Evolutionary conservation across 2,113 vertebrate species (phyloP), one percentile per base, ranked within the genome.

Genomic region (Numida meleagris): DNA sequence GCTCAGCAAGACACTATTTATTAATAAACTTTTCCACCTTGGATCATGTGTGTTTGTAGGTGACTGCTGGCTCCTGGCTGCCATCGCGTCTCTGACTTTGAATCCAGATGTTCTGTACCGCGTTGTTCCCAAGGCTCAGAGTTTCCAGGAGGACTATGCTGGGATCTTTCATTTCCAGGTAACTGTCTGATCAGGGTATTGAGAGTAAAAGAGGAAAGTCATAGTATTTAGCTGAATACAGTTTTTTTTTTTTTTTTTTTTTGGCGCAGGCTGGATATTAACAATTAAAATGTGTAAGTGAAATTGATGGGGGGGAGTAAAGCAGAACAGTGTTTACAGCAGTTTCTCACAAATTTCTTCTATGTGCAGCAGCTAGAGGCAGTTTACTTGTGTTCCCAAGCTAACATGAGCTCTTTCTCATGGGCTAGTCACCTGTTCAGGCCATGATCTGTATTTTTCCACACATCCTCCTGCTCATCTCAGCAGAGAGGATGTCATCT

Each of bases 161-260:
- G 98, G 97, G 10, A 98, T 98, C 84, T 98, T 98, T 83, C 98
- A 96, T 48, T 98, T 98, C 42, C 97, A 98, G 98, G 98, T 98
- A 97, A 3, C 12, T 9, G 0, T 46, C 17, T 25, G 33, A 78
- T 50, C 27, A 21, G 12, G 3, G 3, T 63, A 31, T 42, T 67
- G 48, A 89, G 48, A 94, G 66, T 29, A 31, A 63, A 80, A 77
- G 50, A 72, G 16, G 6, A 61, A 90, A 65, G 55, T 25, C 4
- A 11, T 38, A 6, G 12, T 46, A n/a, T 63, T 81, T 78, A 61
- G 51, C 10, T 81, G 43, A 57, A 84, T 51, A 5, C 40, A 46
- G 14, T 2, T 25, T 45, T 70, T 71, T 62, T 10, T 5, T 61
- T 25, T 63, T 43, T 43, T 43, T 17, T 43, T 43, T 43, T 43